These are phyloP conservation scores for Sycon ciliatum DNA, from an alignment of 37 sponge, comb jelly and placozoan species.

Conservation along the genomic window DNA sequence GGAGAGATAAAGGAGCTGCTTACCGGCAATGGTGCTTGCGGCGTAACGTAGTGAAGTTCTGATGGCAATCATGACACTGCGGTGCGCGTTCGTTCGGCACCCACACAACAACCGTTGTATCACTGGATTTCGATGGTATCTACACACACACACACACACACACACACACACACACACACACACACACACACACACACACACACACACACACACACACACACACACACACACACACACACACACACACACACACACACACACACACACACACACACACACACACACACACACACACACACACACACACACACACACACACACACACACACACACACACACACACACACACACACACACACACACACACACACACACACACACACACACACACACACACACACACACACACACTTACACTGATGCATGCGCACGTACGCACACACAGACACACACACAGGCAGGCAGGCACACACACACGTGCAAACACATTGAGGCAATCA, in stretches of 20 bases:
- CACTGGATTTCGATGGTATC: neutral
- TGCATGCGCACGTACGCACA: no score
- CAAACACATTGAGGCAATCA: no score
- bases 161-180: slow-evolving; percentile 29
- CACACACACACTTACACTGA: no score
- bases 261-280: slow-evolving; percentile 23
- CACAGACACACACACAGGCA: no score
- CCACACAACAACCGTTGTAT: slow-evolving; percentile 66
- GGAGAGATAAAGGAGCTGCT: neutral
- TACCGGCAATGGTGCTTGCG: neutral
- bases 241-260: slow-evolving; percentile 22
- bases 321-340: slow-evolving; percentile 32
- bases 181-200: slow-evolving; percentile 12
- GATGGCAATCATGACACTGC: slow-evolving; percentile 64
- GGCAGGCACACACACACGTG: no score
- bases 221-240: slow-evolving; percentile 35
- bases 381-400: no score
- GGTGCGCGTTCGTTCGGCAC: slow-evolving; percentile 55
- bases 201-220: slow-evolving; percentile 30
- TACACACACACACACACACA: slow-evolving; percentile 6
- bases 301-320: slow-evolving; percentile 21
- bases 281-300: slow-evolving; percentile 14
- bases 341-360: slow-evolving; percentile 24
- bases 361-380: slow-evolving; percentile 25
- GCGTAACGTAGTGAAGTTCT: slow-evolving; percentile 52